A percentile compares a stretch with the other conserved stretches of the same genome.
phyloP scores from a whole-genome alignment of 2,888 invertebrate genomes.

The Drosophila kanekoi region DNA sequence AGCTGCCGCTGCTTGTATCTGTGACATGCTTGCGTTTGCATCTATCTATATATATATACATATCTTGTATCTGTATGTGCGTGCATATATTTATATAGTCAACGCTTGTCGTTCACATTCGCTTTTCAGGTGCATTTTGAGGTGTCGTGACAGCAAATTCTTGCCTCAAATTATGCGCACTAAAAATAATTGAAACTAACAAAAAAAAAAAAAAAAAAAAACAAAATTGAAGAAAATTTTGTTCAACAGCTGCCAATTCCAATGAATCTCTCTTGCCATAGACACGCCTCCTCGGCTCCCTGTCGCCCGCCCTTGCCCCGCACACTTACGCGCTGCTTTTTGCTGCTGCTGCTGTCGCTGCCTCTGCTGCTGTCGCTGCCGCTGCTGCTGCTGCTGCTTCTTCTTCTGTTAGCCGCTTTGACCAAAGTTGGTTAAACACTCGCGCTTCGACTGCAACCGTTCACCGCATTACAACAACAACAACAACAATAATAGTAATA shows the following conservation, averaged over 20 bases:
- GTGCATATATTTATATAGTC: conserved; percentile 30
- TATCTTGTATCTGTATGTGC: conserved; percentile 17
- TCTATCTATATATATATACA: conserved; percentile 25
- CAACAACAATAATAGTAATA: conserved; percentile 40
- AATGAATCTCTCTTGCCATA: conserved; percentile 11
- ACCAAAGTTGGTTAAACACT: conserved; percentile 71
- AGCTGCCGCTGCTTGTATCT: conserved; percentile 10
- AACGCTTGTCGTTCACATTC: conserved; percentile 23
- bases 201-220: conserved; percentile 5
- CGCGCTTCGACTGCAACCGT: conserved; percentile 60
- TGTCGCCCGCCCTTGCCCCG: neutral
- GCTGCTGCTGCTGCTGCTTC: conserved; percentile 17
- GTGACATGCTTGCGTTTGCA: conserved; percentile 8
- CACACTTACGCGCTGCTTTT: conserved; percentile 41
- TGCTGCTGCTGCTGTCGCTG: conserved; percentile 6
- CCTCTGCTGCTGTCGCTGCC: conserved; percentile 11
- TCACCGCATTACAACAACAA: conserved; percentile 57
- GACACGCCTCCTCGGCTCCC: conserved; percentile 8
- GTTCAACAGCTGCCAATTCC: conserved; percentile 40
- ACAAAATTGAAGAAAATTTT: conserved; percentile 1
- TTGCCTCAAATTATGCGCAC: conserved; percentile 78
- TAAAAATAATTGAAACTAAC: conserved; percentile 72
- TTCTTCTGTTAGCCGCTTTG: conserved; percentile 48
- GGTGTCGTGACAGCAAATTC: conserved; percentile 78
- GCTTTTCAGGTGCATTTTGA: conserved; percentile 77